Base-by-base conservation (phyloP, 2,113 vertebrate genomes). In the Upupa epops region DNA sequence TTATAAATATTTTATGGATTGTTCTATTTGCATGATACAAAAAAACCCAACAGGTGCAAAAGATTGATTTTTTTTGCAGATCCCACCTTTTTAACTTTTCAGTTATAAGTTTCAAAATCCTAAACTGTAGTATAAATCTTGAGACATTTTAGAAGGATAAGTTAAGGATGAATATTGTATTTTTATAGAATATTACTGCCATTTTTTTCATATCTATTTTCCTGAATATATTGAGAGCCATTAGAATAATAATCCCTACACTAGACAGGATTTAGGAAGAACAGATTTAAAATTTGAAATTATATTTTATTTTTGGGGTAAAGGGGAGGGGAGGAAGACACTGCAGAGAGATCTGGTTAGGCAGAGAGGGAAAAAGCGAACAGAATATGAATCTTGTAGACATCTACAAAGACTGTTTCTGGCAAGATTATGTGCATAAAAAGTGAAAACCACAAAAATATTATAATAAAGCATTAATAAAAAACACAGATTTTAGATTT, bases 401-500 rank as follows among this genome's bases (percentile, higher is more conserved):
- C 52, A 61, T 55, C 32, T 88, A 68, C 29, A 81, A 94, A 80
- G 34, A 18, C 31, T 34, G 3, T 76, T 83, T 88, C 56, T 88
- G 48, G 19, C 18, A 96, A 34, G 2, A 37, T 54, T 77, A 82
- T 42, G 17, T 69, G 13, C 37, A 52, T 76, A 37, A 82, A 95
- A 92, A 92, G 34, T 25, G 7, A 54, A 28, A 29, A 36, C 77
- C 22, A 24, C 52, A 73, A 83, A 72, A 65, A 69, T 2, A 91
- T 82, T 76, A 86, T 45, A 37, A 42, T 89, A 68, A 76, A 60
- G 4, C 9, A 46, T 71, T 36, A 92, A 61, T n/a, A 12, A 19
- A 81, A 97, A 91, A 74, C 2, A 83, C 55, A 90, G 14, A 9
- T 88, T 94, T 77, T 25, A 82, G 22, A 45, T 21, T 18, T 96